Base-by-base conservation (phyloP, 2,888 invertebrate species). In the Tupiocoris notatus region DNA sequence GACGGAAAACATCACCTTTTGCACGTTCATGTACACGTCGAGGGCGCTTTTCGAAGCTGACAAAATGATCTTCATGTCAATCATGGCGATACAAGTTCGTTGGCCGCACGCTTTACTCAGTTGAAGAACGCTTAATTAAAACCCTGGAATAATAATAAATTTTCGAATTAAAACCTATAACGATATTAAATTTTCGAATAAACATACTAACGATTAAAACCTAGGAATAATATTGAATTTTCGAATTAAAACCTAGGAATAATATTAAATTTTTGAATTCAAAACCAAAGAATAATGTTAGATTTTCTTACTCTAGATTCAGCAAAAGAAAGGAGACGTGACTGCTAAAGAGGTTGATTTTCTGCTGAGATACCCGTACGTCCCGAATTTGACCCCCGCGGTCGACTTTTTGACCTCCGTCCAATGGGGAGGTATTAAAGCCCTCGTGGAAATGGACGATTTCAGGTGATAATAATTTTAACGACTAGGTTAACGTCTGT, bases 21-120 rank as follows among this genome's bases (percentile, higher is more conserved):
- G 90, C 12, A 93, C 95, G 0, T 96, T 89, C 83, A 88, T 92
- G 82, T 97, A 97, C 84, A 96, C 96, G 0, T 91, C 92, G 63
- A 86, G 96, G 80, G 96, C 95, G 6, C 87, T 97, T 2, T 97
- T 97, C 84, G 96, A 96, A 84, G 88, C 88, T 77, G 96, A 97
- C 83, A 96, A 96, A 83, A 86, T 96, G 12, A 95, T 94, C 77
- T 96, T 96, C 83, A 88, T 95, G 73, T 91, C 93, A 58, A 93
- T 96, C 83, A 90, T 95, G 87, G 89, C 92, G 0, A 86, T 95
- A 81, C 93, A 93, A 87, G 92, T 92, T n/a, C n/a, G n/a, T n/a
- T n/a, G n/a, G n/a, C n/a, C n/a, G n/a, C n/a, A n/a, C n/a, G n/a
- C n/a, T n/a, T n/a, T n/a, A n/a, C n/a, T n/a, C n/a, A n/a, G n/a